Evolutionary conservation across 2,113 vertebrate species (phyloP).

Genomic region (Onychorhynchus coronatus): DNA sequence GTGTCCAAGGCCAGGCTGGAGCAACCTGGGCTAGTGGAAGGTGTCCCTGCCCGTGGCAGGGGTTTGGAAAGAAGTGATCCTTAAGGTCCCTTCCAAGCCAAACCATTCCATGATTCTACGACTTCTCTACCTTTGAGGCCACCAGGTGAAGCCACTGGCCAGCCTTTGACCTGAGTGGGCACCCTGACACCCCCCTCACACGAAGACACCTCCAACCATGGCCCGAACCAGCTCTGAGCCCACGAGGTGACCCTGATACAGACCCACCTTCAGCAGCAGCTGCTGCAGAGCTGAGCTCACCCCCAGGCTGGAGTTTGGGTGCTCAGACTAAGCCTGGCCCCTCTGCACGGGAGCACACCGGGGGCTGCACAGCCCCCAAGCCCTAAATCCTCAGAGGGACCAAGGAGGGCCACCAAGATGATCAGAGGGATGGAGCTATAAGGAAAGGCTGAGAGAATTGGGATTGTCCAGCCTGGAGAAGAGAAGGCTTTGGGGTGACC

Average conservation of each 20-base stretch:
- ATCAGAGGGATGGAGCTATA: background rate
- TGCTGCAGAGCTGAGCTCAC: background rate
- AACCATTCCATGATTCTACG: background rate
- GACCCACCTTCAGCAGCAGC: background rate
- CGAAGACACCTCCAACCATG: background rate
- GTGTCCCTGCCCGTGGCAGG: background rate
- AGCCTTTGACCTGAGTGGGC: background rate
- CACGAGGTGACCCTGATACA: background rate
- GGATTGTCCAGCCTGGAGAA: background rate
- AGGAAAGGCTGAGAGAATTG: background rate
- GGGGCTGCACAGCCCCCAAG: background rate
- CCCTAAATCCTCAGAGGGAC: background rate
- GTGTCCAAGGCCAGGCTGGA: background rate
- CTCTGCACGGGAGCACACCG: accelerated
- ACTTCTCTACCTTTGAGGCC: background rate
- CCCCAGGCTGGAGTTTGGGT: background rate
- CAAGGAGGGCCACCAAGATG: background rate
- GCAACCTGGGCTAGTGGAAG: background rate
- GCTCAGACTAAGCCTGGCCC: background rate
- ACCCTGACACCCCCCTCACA: background rate
- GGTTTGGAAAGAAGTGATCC: background rate
- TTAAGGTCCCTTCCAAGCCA: background rate
- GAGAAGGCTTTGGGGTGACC: background rate
- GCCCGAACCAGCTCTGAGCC: background rate
- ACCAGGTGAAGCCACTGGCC: background rate